Percentiles rank a stretch among this genome's conserved stretches.
Conservation (phyloP, 2,888 invertebrate genomes). For the Malthinus seriepunctatus region DNA sequence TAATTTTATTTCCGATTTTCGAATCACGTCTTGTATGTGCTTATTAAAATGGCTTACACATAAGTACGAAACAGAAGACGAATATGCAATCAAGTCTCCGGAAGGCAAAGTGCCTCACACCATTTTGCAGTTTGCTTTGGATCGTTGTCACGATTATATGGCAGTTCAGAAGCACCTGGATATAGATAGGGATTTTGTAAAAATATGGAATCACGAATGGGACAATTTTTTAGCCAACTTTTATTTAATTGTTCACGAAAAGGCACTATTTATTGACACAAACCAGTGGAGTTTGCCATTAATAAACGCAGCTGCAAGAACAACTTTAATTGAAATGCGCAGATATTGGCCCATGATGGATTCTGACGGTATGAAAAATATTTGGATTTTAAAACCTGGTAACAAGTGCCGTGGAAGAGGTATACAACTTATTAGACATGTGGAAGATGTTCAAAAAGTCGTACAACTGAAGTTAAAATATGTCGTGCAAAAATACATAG, state of each 20-base stretch:
- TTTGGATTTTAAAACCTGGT: slow-evolving; percentile 96
- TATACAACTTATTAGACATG: slow-evolving; percentile 81
- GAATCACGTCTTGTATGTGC: slow-evolving; percentile 85
- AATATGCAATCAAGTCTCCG: slow-evolving; percentile 59
- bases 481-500: slow-evolving; percentile 95
- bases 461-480: slow-evolving; percentile 74
- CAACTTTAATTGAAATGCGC: slow-evolving; percentile 67
- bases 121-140: slow-evolving; percentile 80
- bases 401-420: slow-evolving; percentile 89
- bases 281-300: slow-evolving; percentile 34
- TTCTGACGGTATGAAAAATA: slow-evolving; percentile 83
- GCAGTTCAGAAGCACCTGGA: slow-evolving; percentile 75
- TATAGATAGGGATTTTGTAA: slow-evolving; percentile 63
- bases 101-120: slow-evolving; percentile 74
- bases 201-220: slow-evolving; percentile 87
- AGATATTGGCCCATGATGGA: slow-evolving; percentile 81
- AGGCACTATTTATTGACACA: slow-evolving; percentile 47
- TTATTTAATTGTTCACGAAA: slow-evolving; percentile 68
- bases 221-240: slow-evolving; percentile 78
- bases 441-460: slow-evolving; percentile 82
- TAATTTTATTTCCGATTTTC: slow-evolving; percentile 86
- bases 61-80: slow-evolving; percentile 56
- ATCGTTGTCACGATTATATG: slow-evolving; percentile 78
- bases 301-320: slow-evolving; percentile 57
- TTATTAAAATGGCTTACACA: slow-evolving; percentile 77